Base-by-base conservation (phyloP, 2,797 vertebrate genomes). In the Melanogrammus aeglefinus region DNA sequence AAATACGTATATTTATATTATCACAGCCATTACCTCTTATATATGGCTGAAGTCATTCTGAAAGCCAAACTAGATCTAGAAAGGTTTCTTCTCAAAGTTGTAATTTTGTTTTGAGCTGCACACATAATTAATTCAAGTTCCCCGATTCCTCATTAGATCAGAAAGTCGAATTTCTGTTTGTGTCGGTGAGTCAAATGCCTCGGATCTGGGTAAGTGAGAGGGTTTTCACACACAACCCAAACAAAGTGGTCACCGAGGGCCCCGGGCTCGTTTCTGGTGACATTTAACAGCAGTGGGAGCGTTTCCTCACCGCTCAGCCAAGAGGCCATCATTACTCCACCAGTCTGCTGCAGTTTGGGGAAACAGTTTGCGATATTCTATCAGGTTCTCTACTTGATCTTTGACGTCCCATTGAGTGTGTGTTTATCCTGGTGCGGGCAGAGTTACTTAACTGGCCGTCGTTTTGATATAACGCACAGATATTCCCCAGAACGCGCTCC, bases 241-340 rank as follows among this genome's bases (percentile, higher is more conserved):
- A 92, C 90, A 88, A 93, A 92, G 88, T 86, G 85, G 88, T 91
- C 85, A 92, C 92, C 90, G 92, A 88, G 81, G 89, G 93, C 93
- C 93, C 86, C 86, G 78, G 92, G 94, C 94, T 88, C 90, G 88
- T 87, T 93, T 88, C 88, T 92, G 92, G 93, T 96, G 94, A 96
- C 94, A 94, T 96, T 95, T 93, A 94, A 90, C 96, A 96, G 95
- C 94, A 89, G 94, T 91, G 92, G 92, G 93, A 96, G 93, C 94
- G 95, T 96, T 96, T 96, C 95, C 95, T 90, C 88, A 90, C 87
- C 89, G 92, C 94, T 95, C 93, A 93, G 88, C 89, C 94, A 94
- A 94, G 91, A 91, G 93, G 84, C 91, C 92, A 93, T 96, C 96
- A 97, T 96, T 96, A 93, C 90, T 90, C 92, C 85, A 91, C 93